Percentiles rank a stretch among this genome's conserved stretches.
phyloP scores from a whole-genome alignment of 2,888 invertebrate species.

The Plagodis pulveraria region DNA sequence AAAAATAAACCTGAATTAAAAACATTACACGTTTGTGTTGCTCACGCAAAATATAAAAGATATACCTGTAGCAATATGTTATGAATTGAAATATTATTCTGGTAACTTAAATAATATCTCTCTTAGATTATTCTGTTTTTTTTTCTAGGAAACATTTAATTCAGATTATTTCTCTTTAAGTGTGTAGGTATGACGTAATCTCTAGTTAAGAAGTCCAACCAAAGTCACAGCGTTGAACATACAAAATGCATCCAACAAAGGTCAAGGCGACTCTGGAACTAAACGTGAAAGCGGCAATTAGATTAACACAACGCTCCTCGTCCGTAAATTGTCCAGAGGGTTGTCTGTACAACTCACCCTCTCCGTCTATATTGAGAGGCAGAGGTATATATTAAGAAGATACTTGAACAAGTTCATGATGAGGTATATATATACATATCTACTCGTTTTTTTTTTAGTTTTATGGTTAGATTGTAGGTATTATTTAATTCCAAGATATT shows the following conservation, averaged over 20 bases:
- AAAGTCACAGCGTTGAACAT: constrained; percentile 22
- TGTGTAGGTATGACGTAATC: no score
- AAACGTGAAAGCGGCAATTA: constrained; percentile 78
- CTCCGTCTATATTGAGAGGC: constrained; percentile 25
- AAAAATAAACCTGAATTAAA: no score
- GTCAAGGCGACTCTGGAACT: constrained; percentile 74
- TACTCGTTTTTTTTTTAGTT: not conserved
- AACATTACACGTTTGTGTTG: no score
- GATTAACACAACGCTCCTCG: constrained; percentile 71
- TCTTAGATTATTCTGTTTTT: no score
- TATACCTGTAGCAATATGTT: no score
- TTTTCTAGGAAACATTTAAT: no score
- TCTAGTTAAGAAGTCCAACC: constrained; percentile 7
- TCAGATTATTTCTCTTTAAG: no score
- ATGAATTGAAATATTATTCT: no score
- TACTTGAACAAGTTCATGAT: not conserved
- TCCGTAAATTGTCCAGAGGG: constrained; percentile 73
- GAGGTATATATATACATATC: not conserved
- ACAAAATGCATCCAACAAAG: constrained; percentile 77
- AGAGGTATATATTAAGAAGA: constrained; percentile 1
- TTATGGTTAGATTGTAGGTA: not conserved
- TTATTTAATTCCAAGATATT: no score
- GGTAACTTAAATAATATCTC: no score
- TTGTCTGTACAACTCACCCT: constrained; percentile 55
- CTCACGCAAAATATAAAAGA: no score